Evolutionary conservation across 2,113 vertebrate species (phyloP), one percentile per base, ranked within the genome.

Genomic region (Trematomus loennbergii): DNA sequence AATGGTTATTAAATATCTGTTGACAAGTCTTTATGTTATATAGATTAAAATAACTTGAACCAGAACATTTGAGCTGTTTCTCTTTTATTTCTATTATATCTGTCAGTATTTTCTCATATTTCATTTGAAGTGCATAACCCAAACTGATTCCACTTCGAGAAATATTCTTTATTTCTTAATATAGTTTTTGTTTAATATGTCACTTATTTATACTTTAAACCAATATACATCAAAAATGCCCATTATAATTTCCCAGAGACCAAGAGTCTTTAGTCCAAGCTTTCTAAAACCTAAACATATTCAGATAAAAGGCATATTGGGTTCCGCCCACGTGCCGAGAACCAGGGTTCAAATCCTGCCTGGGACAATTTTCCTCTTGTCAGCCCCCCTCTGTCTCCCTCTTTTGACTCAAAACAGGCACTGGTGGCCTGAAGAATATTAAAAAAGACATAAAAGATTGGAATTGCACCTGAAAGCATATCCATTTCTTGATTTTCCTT

Each of bases 401-500:
- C 5, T 40, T 40, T 40, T 8, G 8, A 40, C 36, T 40, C 36
- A 40, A 40, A 40, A 40, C 36, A 40, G 36, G 36, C 36, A 40
- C 36, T 40, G 36, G 8, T 40, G 36, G 36, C 36, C 36, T 40
- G 36, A 40, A 8, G 8, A 40, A 7, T 40, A 40, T 40, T 8
- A 40, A 36, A 7, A 40, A 40, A 40, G 5, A 40, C 36, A 40
- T 40, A 50, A 69, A 54, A 71, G 52, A 69, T 43, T 17, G 20
- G 50, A 6, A 52, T 49, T 60, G 20, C 40, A 60, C 40, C 46
- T 62, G 57, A 81, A 77, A 83, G 49, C 75, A 64, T 79, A 59
- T 82, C 70, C 36, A 8, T 63, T 63, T 43, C 87, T 87, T 57
- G 78, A 85, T 84, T 87, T 74, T 46, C 43, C 48, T 79, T 13